phyloP scores from a whole-genome alignment of 1,140 invertebrate species.

The Calycopis cecrops region DNA sequence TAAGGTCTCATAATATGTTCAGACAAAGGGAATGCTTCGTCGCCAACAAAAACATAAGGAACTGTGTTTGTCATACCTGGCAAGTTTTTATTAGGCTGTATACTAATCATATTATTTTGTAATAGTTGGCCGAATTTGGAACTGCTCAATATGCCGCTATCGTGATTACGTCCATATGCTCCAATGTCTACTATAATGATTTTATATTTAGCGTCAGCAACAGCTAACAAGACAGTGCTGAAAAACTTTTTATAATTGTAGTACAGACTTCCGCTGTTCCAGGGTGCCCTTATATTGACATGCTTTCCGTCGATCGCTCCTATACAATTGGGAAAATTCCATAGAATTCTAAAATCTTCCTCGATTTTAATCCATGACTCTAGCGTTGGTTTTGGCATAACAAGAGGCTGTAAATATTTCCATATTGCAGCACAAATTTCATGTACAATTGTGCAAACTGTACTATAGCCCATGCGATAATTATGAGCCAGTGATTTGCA shows the following conservation, averaged over 20 bases:
- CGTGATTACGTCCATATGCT: slow-evolving; percentile 15
- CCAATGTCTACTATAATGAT: slow-evolving; percentile 16
- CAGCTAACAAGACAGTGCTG: slow-evolving; percentile 13
- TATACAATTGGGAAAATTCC: slow-evolving; percentile 16
- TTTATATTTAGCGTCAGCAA: slow-evolving; percentile 12
- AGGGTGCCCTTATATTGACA: slow-evolving; percentile 17
- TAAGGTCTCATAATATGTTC: slow-evolving; percentile 15
- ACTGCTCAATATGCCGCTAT: slow-evolving; percentile 15
- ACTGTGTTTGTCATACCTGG: slow-evolving; percentile 13
- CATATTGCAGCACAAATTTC: slow-evolving; percentile 12
- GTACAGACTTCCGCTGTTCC: slow-evolving; percentile 13
- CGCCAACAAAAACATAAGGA: slow-evolving; percentile 15
- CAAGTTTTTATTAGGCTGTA: slow-evolving; percentile 16
- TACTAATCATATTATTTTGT: slow-evolving; percentile 12
- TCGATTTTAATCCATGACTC: slow-evolving; percentile 13
- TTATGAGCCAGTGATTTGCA: slow-evolving; percentile 6
- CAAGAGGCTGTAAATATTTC: slow-evolving; percentile 12
- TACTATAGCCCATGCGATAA: slow-evolving; percentile 11
- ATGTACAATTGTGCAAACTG: slow-evolving; percentile 9
- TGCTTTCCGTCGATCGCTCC: slow-evolving; percentile 11
- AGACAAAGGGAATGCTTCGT: slow-evolving; percentile 8
- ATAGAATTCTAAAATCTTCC: slow-evolving; percentile 12
- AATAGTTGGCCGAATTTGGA: slow-evolving; percentile 13
- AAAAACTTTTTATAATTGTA: slow-evolving; percentile 15
- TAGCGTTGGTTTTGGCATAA: slow-evolving; percentile 12